Evolutionary conservation across 2,113 vertebrate species (phyloP), one percentile per base, ranked within the genome.

Genomic region (Carassius auratus): DNA sequence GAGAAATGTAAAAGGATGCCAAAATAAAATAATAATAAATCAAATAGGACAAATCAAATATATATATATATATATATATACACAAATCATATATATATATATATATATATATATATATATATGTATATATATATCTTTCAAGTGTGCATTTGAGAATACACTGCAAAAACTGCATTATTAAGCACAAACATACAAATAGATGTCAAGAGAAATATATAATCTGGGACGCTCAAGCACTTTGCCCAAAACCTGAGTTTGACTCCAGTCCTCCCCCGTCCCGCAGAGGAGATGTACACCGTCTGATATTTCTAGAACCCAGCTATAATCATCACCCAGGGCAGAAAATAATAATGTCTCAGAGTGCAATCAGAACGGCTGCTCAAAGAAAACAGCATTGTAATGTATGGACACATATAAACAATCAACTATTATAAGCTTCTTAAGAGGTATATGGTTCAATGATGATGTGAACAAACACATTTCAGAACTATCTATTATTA

Each of bases 11-110:
- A 7, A 45, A 64, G 3, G 21, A 81, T 19, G n/a, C 23, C 78
- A 66, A 81, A 66, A 66, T 50, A 48, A 81, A 79, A 42, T 42
- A 42, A 42, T 42, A 42, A 42, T 42, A 12, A 48, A 48, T 48
- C 21, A 45, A 50, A 52, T 50, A 26, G 15, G 23, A n/a, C 73
- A 26, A 76, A 8, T n/a, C 45, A 45, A 10, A 59, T 36, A 36
- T 78, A n/a, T 78, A 78, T 59, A 78, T 59, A 61, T 12, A 78
- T 59, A 78, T 59, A 61, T 12, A 78, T 59, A 78, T 59, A 61
- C n/a, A n/a, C n/a, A n/a, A n/a, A n/a, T n/a, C n/a, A n/a, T n/a
- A n/a, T n/a, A n/a, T n/a, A n/a, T n/a, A n/a, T n/a, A n/a, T n/a
- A n/a, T n/a, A n/a, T n/a, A n/a, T n/a, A n/a, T n/a, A n/a, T n/a